Base-by-base conservation (phyloP, 2,113 vertebrate species). In the Coturnix japonica region DNA sequence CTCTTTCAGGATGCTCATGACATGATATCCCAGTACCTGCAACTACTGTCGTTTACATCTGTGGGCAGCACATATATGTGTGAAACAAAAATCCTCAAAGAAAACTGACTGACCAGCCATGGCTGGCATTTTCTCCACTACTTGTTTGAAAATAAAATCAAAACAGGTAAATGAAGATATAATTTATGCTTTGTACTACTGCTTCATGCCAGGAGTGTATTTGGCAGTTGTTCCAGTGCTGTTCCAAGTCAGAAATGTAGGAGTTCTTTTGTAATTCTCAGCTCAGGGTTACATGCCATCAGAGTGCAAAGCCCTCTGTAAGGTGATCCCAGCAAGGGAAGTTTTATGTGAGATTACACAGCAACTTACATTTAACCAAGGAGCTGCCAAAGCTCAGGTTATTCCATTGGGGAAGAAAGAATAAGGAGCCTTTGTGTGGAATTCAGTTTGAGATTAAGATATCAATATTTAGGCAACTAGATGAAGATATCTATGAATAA, bases 31-130 rank as follows among this genome's bases (percentile, higher is more conserved):
- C 21, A 43, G 3, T 22, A 28, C 6, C 20, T 67, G 30, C 43
- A 6, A 16, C 57, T 28, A 0, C 1, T 19, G 7, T 39, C 51
- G 11, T 51, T 72, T 51, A 39, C 73, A 4, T 28, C 25, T 13
- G 13, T 9, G 35, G 8, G 22, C 65, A 51, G 4, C 7, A 76
- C 1, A 4, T 23, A 4, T 2, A 2, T 0, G 0, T 3, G 23
- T 17, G 53, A 85, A 49, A 20, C 12, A 57, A 81, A 84, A 61
- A 1, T 26, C 7, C 57, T 18, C 35, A 17, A 70, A 66, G 33
- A 59, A 61, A 85, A 35, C 15, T 56, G 35, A 13, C 43, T 60
- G 39, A 2, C 2, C 47, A 19, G 35, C 49, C 60, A 89, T 78
- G 30, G 19, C 44, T 93, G 73, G 30, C n/a, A 60, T 72, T 54